Base-by-base conservation (phyloP, 2,113 vertebrate species). In the Varanus salvator region DNA sequence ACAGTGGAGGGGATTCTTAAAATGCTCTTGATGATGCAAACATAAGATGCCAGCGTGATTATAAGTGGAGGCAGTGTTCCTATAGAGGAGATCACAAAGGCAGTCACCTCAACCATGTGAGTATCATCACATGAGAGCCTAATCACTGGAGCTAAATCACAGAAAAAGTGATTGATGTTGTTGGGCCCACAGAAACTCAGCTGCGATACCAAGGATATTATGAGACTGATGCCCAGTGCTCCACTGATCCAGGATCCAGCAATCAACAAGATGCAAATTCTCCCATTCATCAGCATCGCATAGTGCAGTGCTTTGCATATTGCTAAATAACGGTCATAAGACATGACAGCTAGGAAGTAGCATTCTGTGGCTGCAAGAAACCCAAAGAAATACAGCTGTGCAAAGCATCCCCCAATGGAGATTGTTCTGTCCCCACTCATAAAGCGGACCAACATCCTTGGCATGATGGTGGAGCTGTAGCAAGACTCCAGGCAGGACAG, bases 401-500 rank as follows among this genome's bases (percentile, higher is more conserved):
- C 21, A 7, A 84, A 54, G 11, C 88, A 89, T 23, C 71, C 54
- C 5, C 27, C n/a, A 50, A 90, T 15, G 31, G 64, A 86, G 60
- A 85, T 72, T 4, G 34, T 34, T 6, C 21, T 72, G 34, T 80
- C 52, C 4, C 52, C 54, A n/a, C 8, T 86, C 15, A 90, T n/a
- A 72, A 90, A 81, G 27, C 52, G 72, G 12, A 52, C n/a, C 31
- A 90, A 34, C 76, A 86, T 90, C 34, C 84, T 86, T 0, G 89
- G 89, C 1, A 86, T 15, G 27, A 80, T 80, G 27, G 34, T 23
- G 0, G 66, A 86, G 77, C 76, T 90, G 19, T 81, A 86, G 5
- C 50, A 60, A 21, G 38, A 86, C 29, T 90, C 89, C 68, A 90
- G 52, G n/a, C 66, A 90, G 14, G 89, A 90, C 11, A 90, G 48